These are phyloP conservation scores for Erythrolamprus reginae DNA, from an alignment of 2,113 vertebrate genomes.

Conservation along the genomic window DNA sequence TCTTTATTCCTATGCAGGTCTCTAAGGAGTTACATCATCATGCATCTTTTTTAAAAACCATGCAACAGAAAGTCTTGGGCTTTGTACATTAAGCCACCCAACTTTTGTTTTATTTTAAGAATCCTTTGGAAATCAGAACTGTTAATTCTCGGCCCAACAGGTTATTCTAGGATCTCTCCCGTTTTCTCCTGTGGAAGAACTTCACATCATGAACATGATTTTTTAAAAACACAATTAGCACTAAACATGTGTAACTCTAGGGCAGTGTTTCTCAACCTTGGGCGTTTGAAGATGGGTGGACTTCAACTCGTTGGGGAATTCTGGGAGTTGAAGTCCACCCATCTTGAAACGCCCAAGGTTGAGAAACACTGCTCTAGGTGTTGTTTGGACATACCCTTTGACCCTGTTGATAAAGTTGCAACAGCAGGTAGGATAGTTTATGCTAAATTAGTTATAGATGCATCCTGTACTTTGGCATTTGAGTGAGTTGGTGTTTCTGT, in stretches of 20 bases:
- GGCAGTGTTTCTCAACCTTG: no score
- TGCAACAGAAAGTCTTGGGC: constrained; percentile 62
- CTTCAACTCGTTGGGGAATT: no score
- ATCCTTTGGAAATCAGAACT: constrained; percentile 59
- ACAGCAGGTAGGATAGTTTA: background rate
- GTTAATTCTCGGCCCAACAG: constrained; percentile 62
- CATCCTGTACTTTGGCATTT: background rate
- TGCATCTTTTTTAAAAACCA: constrained; percentile 31
- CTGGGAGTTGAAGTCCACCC: no score
- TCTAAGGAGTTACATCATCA: constrained; percentile 68
- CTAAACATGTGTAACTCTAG: constrained; percentile 41
- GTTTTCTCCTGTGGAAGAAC: background rate
- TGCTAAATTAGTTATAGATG: background rate
- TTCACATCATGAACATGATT: constrained; percentile 14
- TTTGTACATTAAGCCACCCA: constrained; percentile 64
- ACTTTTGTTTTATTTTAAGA: constrained; percentile 50
- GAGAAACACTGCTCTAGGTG: no score
- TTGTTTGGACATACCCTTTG: constrained; percentile 21
- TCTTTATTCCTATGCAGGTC: constrained; percentile 81
- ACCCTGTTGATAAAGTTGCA: background rate
- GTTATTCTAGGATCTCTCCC: constrained; percentile 19
- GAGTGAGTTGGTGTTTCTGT: background rate
- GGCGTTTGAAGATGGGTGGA: no score
- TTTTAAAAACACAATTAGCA: constrained; percentile 31
- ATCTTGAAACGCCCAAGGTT: no score